Evolutionary conservation across 2,888 invertebrate species (phyloP).

Genomic region (Drosophila prolongata): DNA sequence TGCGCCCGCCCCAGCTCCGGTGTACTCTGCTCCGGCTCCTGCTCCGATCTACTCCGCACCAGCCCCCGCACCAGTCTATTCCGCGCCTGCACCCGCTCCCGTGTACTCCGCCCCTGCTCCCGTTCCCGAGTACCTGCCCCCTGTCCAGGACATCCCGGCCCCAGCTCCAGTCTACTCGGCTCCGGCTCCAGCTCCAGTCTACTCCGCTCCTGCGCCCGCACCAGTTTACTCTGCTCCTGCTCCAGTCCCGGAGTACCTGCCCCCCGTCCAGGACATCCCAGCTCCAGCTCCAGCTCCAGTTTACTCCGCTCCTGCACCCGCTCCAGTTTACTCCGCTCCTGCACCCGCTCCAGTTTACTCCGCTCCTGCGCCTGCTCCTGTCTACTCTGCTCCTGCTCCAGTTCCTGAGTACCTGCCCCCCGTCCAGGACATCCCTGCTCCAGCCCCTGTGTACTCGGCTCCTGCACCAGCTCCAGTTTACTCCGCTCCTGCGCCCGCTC

Average conservation of each 20-base stretch:
- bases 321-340: conserved; percentile 49
- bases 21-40: conserved; percentile 17
- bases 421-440: conserved; percentile 40
- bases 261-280: conserved; percentile 29
- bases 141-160: conserved; percentile 38
- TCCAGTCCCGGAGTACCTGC: conserved; percentile 31
- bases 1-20: conserved; percentile 43
- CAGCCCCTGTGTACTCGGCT: conserved; percentile 47
- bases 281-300: conserved; percentile 54
- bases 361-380: conserved; percentile 49
- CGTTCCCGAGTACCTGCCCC: conserved; percentile 33
- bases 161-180: conserved; percentile 39
- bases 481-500: conserved; percentile 46
- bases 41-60: conserved; percentile 28
- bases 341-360: conserved; percentile 43
- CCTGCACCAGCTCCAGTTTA: conserved; percentile 49
- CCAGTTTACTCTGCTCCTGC: conserved; percentile 31
- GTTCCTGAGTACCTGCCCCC: conserved; percentile 29
- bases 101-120: conserved; percentile 31
- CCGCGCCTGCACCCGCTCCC: conserved; percentile 38
- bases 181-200: conserved; percentile 48
- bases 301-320: conserved; percentile 41
- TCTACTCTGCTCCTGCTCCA: conserved; percentile 49
- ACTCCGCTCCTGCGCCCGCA: conserved; percentile 42
- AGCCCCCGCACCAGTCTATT: conserved; percentile 23